These are phyloP conservation scores for Vombatus ursinus DNA, from an alignment of 2,113 vertebrate species.

Conservation along the genomic window DNA sequence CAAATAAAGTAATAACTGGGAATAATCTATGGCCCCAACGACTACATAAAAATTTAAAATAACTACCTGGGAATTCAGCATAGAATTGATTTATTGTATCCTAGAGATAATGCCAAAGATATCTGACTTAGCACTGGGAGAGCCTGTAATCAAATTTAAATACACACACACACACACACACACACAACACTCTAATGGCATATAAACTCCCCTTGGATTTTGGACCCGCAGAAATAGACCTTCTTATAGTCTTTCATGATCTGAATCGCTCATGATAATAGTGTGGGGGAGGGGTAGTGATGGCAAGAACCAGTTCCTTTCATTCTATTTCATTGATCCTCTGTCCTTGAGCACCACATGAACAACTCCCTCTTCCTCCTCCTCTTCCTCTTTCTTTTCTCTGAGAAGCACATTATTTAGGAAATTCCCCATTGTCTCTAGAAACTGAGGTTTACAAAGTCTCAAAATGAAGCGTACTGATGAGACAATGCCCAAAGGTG, in stretches of 20 bases:
- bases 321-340: background rate
- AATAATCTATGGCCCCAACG: background rate
- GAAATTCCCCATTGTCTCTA: too few relatives aligned
- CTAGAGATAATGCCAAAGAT: background rate
- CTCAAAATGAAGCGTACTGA: too few relatives aligned
- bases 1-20: background rate
- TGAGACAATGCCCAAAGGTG: too few relatives aligned
- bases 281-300: background rate
- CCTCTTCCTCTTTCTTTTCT: too few relatives aligned
- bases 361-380: background rate
- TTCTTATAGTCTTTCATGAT: background rate
- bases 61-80: too few relatives aligned
- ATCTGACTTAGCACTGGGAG: background rate
- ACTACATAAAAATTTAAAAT: background rate
- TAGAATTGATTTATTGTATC: background rate
- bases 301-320: background rate
- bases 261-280: background rate
- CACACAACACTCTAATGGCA: background rate
- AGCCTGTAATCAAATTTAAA: background rate
- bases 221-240: too few relatives aligned
- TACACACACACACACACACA: too few relatives aligned
- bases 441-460: too few relatives aligned
- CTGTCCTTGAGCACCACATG: background rate
- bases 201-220: too few relatives aligned
- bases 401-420: too few relatives aligned